Evolutionary conservation across 2,888 invertebrate species (phyloP).

Genomic region (Aquatica leii): DNA sequence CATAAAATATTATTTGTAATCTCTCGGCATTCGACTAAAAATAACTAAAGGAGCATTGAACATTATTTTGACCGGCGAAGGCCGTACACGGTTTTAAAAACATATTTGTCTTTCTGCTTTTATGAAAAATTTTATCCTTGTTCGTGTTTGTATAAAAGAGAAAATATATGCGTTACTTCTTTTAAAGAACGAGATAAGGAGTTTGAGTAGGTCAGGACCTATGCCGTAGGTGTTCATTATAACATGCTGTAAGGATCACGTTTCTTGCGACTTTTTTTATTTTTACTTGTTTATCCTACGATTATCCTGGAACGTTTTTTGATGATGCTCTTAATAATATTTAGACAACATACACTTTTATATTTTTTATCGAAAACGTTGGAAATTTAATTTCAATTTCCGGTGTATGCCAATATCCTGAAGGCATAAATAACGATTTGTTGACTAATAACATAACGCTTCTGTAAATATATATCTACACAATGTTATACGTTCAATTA

Average conservation of each 20-base stretch:
- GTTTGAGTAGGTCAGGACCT: conserved; percentile 36
- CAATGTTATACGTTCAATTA: no score
- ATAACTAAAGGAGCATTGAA: conserved; percentile 23
- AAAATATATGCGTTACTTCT: not conserved
- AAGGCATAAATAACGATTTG: no score
- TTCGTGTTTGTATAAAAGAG: conserved; percentile 10
- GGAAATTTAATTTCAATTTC: no score
- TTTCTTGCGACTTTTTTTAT: conserved; percentile 28
- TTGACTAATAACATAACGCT: no score
- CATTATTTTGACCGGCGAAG: conserved; percentile 31
- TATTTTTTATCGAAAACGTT: not conserved
- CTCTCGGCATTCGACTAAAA: conserved; percentile 17
- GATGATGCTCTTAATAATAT: conserved; percentile 3
- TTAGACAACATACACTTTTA: not conserved
- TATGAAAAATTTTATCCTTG: conserved; percentile 3
- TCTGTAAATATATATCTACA: no score
- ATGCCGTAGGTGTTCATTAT: conserved; percentile 38
- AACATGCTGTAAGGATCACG: conserved; percentile 34
- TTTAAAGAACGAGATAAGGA: conserved; percentile 17
- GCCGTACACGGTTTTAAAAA: conserved; percentile 16
- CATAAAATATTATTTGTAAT: conserved; percentile 12
- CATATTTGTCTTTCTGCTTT: conserved; percentile 1
- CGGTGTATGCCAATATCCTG: no score
- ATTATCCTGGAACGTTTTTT: conserved; percentile 21
- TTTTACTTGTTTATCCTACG: conserved; percentile 20